Percentiles rank a stretch among this genome's conserved stretches.
These are phyloP conservation scores for Mus pahari DNA, from an alignment of 2,113 vertebrate species.

Conservation along the genomic window DNA sequence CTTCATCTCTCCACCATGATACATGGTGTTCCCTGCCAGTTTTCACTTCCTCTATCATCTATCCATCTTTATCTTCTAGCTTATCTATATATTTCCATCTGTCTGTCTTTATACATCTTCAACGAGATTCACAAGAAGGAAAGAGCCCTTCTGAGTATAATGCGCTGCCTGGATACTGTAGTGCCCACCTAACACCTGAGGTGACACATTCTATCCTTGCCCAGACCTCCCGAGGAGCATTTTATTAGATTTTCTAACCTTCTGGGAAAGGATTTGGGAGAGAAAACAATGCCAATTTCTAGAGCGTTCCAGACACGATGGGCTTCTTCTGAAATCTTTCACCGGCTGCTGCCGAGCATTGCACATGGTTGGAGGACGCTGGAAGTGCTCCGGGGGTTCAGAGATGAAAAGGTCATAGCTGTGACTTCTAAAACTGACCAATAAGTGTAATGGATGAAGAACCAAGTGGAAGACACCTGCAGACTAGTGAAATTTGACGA, in stretches of 20 bases:
- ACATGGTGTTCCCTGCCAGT: conserved; percentile 74
- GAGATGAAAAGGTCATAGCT: background rate
- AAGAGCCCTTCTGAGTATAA: conserved; percentile 34
- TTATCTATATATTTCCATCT: conserved; percentile 65
- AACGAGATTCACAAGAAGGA: background rate
- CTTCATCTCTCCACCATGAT: conserved; percentile 72
- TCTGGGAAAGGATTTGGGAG: conserved; percentile 26
- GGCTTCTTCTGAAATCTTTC: background rate
- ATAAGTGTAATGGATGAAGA: background rate
- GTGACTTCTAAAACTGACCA: background rate
- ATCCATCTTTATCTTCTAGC: conserved; percentile 57
- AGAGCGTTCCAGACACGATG: background rate
- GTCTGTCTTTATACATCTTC: conserved; percentile 63
- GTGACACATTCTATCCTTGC: background rate
- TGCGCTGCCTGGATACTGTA: background rate
- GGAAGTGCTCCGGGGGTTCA: background rate
- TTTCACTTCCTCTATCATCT: conserved; percentile 71
- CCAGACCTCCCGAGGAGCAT: background rate
- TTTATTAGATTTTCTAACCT: conserved; percentile 34
- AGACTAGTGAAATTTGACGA: background rate
- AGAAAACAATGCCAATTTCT: conserved; percentile 44
- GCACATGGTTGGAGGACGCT: background rate
- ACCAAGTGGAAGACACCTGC: background rate
- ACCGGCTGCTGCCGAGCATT: background rate
- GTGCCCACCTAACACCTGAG: background rate